These are phyloP conservation scores for Chrysolina oricalcia DNA, from an alignment of 2,888 invertebrate genomes.

Conservation along the genomic window DNA sequence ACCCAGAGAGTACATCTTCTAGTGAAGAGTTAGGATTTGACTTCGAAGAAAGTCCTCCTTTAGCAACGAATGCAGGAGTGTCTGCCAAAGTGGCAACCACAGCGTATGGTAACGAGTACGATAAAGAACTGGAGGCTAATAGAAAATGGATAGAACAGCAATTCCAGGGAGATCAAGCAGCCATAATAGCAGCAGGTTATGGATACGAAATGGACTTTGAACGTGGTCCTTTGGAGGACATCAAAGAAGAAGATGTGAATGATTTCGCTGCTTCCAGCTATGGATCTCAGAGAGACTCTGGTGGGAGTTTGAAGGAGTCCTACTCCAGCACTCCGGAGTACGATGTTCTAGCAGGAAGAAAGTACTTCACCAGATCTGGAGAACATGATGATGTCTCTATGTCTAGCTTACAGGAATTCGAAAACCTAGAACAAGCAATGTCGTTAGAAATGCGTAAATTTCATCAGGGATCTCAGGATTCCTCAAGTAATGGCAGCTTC, in stretches of 20 bases:
- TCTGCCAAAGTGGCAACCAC: slow-evolving; percentile 68
- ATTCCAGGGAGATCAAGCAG: slow-evolving; percentile 81
- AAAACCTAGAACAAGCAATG: slow-evolving; percentile 90
- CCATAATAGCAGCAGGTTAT: slow-evolving; percentile 77
- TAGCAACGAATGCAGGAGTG: slow-evolving; percentile 60
- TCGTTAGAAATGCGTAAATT: slow-evolving; percentile 84
- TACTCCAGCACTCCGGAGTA: slow-evolving; percentile 94
- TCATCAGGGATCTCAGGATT: slow-evolving; percentile 86
- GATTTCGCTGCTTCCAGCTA: slow-evolving; percentile 84
- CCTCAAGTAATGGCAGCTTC: slow-evolving; percentile 86
- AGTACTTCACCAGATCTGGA: slow-evolving; percentile 86
- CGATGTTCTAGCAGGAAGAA: slow-evolving; percentile 87
- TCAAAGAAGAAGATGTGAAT: slow-evolving; percentile 92
- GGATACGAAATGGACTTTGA: slow-evolving; percentile 87
- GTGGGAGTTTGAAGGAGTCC: slow-evolving; percentile 90
- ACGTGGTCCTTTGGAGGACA: slow-evolving; percentile 89
- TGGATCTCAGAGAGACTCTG: slow-evolving; percentile 85
- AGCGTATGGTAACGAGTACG: slow-evolving; percentile 71
- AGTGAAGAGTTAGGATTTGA: slow-evolving; percentile 80
- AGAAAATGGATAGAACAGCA: slow-evolving; percentile 94
- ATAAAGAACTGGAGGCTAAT: slow-evolving; percentile 81
- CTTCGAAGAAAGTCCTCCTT: slow-evolving; percentile 80
- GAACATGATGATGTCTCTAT: slow-evolving; percentile 95
- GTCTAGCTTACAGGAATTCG: slow-evolving; percentile 95
- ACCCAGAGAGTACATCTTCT: slow-evolving; percentile 73